Conservation (phyloP, 2,888 invertebrate species). For the Teleogryllus oceanicus region DNA sequence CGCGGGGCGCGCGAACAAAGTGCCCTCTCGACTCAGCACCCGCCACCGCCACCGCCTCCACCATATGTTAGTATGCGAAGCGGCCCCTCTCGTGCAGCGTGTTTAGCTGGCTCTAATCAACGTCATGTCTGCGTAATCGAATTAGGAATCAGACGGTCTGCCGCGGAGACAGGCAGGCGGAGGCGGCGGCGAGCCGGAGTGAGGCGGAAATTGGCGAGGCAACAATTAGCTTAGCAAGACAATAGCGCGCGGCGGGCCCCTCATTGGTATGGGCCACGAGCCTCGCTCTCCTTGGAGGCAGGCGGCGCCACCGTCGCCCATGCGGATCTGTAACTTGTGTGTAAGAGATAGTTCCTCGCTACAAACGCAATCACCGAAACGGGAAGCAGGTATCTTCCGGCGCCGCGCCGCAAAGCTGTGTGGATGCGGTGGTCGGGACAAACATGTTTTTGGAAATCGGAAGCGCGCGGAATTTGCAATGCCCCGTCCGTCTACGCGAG, state of each 20-base stretch:
- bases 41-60: neutral
- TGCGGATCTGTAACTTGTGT: neutral
- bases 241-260: neutral
- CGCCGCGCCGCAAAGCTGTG: too few relatives aligned
- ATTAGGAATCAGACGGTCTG: neutral
- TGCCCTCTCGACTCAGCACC: too few relatives aligned
- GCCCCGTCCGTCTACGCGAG: too few relatives aligned
- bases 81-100: neutral
- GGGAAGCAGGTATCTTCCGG: neutral
- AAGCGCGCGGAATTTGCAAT: too few relatives aligned
- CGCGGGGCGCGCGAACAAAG: too few relatives aligned
- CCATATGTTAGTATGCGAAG: neutral
- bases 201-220: neutral
- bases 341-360: neutral
- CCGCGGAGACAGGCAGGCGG: neutral
- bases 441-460: too few relatives aligned
- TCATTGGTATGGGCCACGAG: neutral
- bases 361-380: neutral
- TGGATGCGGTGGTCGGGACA: too few relatives aligned
- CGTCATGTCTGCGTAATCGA: conserved; percentile 24
- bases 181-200: neutral
- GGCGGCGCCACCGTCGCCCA: neutral
- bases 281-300: neutral
- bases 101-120: conserved; percentile 33
- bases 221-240: conserved; percentile 18